These are phyloP conservation scores for Merops nubicus DNA, from an alignment of 2,113 vertebrate genomes.

Conservation along the genomic window DNA sequence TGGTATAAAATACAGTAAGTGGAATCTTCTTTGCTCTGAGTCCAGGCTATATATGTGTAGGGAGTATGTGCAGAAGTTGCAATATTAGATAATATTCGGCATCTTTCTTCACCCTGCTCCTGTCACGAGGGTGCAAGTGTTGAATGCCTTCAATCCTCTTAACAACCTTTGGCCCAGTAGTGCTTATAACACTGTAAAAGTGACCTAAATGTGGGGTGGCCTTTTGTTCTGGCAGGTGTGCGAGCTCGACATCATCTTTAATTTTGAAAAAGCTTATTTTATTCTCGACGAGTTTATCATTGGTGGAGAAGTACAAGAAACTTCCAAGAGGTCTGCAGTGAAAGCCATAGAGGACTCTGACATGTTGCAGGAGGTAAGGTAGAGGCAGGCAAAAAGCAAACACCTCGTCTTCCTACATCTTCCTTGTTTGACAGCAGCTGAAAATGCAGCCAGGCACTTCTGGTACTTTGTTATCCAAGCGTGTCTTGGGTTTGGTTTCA, in stretches of 20 bases:
- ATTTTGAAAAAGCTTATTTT: conserved; percentile 97
- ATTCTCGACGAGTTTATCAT: conserved; percentile 95
- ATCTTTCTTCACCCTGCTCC: background rate
- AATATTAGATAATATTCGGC: background rate
- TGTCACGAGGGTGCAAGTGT: too few species aligned
- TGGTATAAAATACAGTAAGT: background rate
- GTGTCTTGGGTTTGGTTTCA: background rate
- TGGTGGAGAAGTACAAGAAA: conserved; percentile 91
- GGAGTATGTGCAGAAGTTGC: background rate
- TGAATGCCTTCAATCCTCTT: background rate
- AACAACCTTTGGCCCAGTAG: background rate
- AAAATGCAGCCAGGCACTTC: background rate
- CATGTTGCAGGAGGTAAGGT: conserved; percentile 91
- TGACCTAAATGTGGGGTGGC: background rate
- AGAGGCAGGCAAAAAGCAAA: background rate
- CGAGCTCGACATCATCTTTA: conserved; percentile 95
- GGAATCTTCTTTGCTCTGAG: background rate
- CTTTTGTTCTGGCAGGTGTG: conserved; percentile 84
- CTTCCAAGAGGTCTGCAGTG: conserved; percentile 84
- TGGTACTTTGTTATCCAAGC: background rate
- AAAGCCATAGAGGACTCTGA: conserved; percentile 87
- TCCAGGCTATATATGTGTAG: background rate
- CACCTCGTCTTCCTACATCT: background rate
- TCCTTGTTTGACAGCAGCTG: background rate
- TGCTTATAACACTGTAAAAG: background rate